These are phyloP conservation scores for Crambe crambe DNA, from an alignment of 37 sponge, comb jelly and placozoan genomes.

Conservation along the genomic window DNA sequence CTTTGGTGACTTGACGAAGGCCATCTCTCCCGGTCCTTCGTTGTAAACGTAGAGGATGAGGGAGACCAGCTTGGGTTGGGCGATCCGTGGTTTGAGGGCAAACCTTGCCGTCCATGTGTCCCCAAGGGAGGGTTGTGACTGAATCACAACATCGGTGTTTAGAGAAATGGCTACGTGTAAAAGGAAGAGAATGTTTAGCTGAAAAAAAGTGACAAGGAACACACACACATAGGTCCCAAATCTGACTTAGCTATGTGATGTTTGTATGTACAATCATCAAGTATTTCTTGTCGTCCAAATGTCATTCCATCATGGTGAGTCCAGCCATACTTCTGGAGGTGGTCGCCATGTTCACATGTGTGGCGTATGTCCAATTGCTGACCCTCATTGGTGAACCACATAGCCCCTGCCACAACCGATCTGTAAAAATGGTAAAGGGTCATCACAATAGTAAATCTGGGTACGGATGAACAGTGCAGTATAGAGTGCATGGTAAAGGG, in stretches of 20 bases:
- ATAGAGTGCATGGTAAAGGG: neutral
- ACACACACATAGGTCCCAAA: no score
- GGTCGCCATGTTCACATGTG: constrained; percentile 76
- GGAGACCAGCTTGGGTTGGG: constrained; percentile 24
- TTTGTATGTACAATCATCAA: constrained; percentile 45
- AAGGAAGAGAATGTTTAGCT: no score
- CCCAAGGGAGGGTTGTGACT: constrained; percentile 18
- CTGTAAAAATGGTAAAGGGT: constrained; percentile 21
- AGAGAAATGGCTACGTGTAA: constrained; percentile 32
- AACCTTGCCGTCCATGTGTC: constrained; percentile 66
- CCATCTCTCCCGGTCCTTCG: constrained; percentile 61
- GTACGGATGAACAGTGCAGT: neutral
- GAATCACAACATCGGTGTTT: constrained; percentile 31
- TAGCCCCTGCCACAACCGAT: constrained; percentile 58
- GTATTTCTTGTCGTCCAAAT: constrained; percentile 79
- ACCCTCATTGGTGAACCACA: constrained; percentile 71
- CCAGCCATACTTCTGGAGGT: constrained; percentile 69
- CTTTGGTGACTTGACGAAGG: constrained; percentile 10
- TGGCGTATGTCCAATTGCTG: constrained; percentile 58
- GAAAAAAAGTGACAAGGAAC: no score
- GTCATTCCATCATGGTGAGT: constrained; percentile 65
- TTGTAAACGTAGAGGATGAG: constrained; percentile 63
- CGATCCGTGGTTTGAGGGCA: neutral
- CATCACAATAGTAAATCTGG: no score
- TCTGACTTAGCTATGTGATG: neutral